Percentiles rank a stretch among this genome's conserved stretches.
Evolutionary conservation across 1,140 invertebrate species (phyloP).

Genomic region (Trissolcus basalis): DNA sequence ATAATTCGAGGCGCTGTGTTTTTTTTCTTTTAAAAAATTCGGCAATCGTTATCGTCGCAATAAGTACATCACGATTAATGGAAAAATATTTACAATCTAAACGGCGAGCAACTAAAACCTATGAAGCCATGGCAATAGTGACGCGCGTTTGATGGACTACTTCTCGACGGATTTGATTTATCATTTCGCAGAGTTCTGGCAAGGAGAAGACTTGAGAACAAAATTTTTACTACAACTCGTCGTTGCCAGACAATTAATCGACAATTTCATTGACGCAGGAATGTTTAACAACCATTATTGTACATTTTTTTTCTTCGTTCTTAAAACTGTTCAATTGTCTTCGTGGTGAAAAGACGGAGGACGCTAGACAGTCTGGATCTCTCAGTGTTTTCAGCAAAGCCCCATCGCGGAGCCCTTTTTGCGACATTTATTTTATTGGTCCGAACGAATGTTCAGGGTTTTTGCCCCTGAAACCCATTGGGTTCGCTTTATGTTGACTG

Average conservation of each 20-base stretch:
- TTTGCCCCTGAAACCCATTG: background rate
- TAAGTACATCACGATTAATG: slow-evolving; percentile 30
- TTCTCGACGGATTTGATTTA: too few relatives aligned
- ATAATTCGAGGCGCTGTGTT: slow-evolving; percentile 13
- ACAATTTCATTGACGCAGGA: slow-evolving; percentile 41
- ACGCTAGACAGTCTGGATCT: slow-evolving; percentile 56
- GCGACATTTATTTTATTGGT: slow-evolving; percentile 26
- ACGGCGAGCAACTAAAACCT: slow-evolving; percentile 24
- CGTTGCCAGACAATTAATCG: slow-evolving; percentile 9
- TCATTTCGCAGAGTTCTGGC: too few relatives aligned
- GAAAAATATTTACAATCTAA: too few relatives aligned
- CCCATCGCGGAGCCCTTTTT: slow-evolving; percentile 1
- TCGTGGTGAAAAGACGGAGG: slow-evolving; percentile 38
- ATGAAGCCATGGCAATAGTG: slow-evolving; percentile 27
- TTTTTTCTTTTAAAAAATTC: slow-evolving; percentile 15
- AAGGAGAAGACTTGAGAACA: too few relatives aligned
- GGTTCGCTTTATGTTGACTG: too few relatives aligned
- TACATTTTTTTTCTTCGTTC: slow-evolving; percentile 17
- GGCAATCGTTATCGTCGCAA: slow-evolving; percentile 10
- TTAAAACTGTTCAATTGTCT: slow-evolving; percentile 8
- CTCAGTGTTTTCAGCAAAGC: slow-evolving; percentile 40
- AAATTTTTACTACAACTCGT: too few relatives aligned
- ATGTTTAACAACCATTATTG: slow-evolving; percentile 35
- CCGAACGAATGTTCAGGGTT: background rate
- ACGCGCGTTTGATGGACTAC: background rate